Base-by-base conservation (phyloP, 1,140 invertebrate genomes). In the Trichogramma pretiosum region DNA sequence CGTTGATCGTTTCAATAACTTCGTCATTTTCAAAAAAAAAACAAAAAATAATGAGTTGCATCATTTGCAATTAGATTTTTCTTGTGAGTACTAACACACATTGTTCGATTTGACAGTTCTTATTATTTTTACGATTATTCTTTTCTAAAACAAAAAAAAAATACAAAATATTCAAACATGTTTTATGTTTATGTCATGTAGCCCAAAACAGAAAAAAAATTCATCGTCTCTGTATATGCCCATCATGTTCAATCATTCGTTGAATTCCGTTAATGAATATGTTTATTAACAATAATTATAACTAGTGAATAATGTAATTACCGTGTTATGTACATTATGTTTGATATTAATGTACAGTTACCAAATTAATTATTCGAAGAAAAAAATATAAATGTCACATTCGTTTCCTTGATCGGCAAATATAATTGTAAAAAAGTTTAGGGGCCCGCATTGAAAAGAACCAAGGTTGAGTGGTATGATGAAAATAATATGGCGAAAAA, bases 311-410 rank as follows among this genome's bases (percentile, higher is more conserved):
- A 65, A 44, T 57, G 62, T 55, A 60, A 65, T 63, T 63, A 59
- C 55, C 56, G 58, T 64, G 64, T 68, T 65, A 60, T 65, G 57
- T 67, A 65, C 57, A 68, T 68, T 70, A 57, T 68, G 60, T 68
- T 68, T 61, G 63, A 65, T 68, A 70, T 61, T 61, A 54, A 63
- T 70, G 65, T 68, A 68, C 65, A 68, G 65, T 70, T 68, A 69
- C 62, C 62, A 68, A 65, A 66, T 68, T 65, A 60, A 63, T 68
- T 68, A 64, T 64, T n/a, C n/a, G n/a, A 61, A 60, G 58, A 47
- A 46, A 41, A 57, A 42, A 47, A 42, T 21, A 23, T 32, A 23
- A 46, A 46, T 48, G 43, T 55, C 49, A 39, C 34, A 33, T 59
- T 55, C 26, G 38, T 53, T 23, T 19, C 43, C 37, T 53, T 13